These are phyloP conservation scores for Listronotus bonariensis DNA, from an alignment of 1,140 invertebrate species.

Conservation along the genomic window DNA sequence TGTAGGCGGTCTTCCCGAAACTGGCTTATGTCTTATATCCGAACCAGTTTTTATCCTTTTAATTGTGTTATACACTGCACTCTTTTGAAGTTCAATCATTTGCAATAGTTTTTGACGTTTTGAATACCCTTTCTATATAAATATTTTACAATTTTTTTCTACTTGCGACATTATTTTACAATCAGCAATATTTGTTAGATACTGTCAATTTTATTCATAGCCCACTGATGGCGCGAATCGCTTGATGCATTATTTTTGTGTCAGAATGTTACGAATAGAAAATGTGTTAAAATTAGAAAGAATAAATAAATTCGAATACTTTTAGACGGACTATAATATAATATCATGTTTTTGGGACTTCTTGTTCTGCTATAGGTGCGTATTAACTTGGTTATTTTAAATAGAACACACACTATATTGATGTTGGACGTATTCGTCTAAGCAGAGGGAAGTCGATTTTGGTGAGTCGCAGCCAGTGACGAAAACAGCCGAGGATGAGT, in stretches of 20 bases:
- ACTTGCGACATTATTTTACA: no score
- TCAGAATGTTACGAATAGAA: not conserved
- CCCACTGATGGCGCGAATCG: not conserved
- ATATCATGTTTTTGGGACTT: no score
- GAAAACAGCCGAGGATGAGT: no score
- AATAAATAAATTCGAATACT: no score
- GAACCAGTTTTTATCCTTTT: constrained; percentile 5
- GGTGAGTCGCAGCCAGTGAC: no score
- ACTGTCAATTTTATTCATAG: constrained; percentile 3
- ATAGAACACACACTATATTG: no score
- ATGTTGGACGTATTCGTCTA: no score
- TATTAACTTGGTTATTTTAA: no score
- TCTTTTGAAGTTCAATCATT: constrained; percentile 9
- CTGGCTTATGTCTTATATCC: not conserved
- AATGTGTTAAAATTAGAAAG: not conserved
- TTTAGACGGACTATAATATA: no score
- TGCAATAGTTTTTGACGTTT: constrained; percentile 18
- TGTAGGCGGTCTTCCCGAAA: not conserved
- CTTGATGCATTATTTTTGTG: not conserved
- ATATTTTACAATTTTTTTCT: not conserved
- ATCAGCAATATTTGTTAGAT: constrained; percentile 3
- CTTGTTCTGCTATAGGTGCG: no score
- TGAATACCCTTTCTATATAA: constrained; percentile 7
- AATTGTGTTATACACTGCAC: not conserved
- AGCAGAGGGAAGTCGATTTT: no score